Percentiles rank a stretch among this genome's conserved stretches.
These are phyloP conservation scores for Drosophila kepulauana DNA, from an alignment of 1,140 invertebrate species.

Conservation along the genomic window DNA sequence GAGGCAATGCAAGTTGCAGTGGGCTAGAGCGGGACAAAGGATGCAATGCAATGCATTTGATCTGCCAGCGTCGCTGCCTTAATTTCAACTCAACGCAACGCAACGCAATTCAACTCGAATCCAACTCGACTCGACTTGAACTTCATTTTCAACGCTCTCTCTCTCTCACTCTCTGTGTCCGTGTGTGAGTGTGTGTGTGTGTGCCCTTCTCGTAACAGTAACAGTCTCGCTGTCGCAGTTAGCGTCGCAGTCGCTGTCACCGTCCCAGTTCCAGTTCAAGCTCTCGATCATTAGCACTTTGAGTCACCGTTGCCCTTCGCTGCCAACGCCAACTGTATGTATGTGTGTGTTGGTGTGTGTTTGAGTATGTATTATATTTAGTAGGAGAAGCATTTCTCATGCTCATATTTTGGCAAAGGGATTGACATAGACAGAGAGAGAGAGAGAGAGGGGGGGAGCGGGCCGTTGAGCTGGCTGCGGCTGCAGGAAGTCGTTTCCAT, in stretches of 20 bases:
- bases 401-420: constrained; percentile 42
- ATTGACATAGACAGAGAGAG: too few relatives aligned
- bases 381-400: constrained; percentile 39
- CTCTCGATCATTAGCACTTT: constrained; percentile 54
- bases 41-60: constrained; percentile 12
- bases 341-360: constrained; percentile 22
- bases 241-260: constrained; percentile 1
- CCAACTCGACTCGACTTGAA: constrained; percentile 23
- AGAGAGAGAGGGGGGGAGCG: constrained; percentile 1
- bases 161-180: constrained; percentile 19
- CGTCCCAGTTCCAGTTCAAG: constrained; percentile 15
- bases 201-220: constrained; percentile 31
- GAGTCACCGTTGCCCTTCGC: constrained; percentile 58
- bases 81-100: constrained; percentile 3
- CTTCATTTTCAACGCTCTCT: neutral
- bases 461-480: constrained; percentile 3
- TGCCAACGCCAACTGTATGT: constrained; percentile 25
- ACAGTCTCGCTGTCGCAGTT: constrained; percentile 5
- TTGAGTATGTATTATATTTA: constrained; percentile 30
- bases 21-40: neutral
- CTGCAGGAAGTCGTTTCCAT: constrained; percentile 52
- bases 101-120: constrained; percentile 8
- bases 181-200: constrained; percentile 17
- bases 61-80: constrained; percentile 13
- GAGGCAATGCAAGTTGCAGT: neutral